A percentile compares a stretch with the other conserved stretches of the same genome.
phyloP scores from a whole-genome alignment of 2,113 vertebrate species.

The Dipodomys spectabilis region DNA sequence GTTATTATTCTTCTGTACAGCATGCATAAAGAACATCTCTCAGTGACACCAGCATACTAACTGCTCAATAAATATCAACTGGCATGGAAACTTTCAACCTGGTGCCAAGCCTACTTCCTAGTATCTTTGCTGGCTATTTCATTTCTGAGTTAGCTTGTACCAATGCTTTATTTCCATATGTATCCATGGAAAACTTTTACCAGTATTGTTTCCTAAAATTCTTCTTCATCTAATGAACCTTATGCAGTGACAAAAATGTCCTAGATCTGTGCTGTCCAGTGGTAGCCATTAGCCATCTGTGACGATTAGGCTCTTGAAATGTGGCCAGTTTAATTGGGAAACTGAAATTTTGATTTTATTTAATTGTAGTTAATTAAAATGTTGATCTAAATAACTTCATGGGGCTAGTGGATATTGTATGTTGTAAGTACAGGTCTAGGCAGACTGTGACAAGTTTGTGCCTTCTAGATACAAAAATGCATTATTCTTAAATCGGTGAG shows the following conservation, averaged over 20 bases:
- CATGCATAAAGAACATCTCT: background rate
- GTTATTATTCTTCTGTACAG: background rate
- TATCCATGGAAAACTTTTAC: background rate
- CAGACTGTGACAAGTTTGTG: background rate
- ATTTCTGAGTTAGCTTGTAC: background rate
- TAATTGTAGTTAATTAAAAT: conserved; percentile 32
- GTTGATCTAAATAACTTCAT: background rate
- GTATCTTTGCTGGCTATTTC: background rate
- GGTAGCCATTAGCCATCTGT: background rate
- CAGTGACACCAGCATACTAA: background rate
- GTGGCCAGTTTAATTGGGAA: background rate
- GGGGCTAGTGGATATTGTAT: background rate
- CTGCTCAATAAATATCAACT: background rate
- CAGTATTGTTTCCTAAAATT: background rate
- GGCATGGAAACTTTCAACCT: background rate
- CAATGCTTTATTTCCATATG: background rate
- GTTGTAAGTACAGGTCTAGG: background rate
- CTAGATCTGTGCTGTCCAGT: background rate
- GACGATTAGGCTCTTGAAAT: background rate
- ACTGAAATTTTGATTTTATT: conserved; percentile 21
- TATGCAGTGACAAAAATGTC: background rate
- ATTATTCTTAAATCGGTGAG: background rate
- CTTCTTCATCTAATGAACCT: background rate
- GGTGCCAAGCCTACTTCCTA: background rate
- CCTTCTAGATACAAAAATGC: background rate